Evolutionary conservation across 2,113 vertebrate species (phyloP), one percentile per base, ranked within the genome.

Genomic region (Eretmochelys imbricata): DNA sequence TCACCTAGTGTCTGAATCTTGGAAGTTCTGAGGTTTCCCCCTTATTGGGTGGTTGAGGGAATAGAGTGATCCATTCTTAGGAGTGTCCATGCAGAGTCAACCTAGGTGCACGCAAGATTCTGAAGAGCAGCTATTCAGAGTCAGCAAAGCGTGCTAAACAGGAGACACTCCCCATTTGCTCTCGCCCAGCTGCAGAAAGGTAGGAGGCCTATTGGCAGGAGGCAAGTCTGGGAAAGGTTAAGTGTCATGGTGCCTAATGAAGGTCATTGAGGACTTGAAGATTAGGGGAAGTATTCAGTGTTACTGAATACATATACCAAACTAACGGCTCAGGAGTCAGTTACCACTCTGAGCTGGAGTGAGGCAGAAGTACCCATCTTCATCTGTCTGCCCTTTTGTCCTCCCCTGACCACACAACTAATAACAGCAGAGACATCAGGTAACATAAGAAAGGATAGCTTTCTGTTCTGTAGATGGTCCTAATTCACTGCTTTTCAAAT

Each of bases 401-500:
- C 48, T 29, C 10, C 8, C n/a, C 38, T 57, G 22, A 75, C 69
- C 20, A n/a, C 69, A 10, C 49, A 42, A 22, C 2, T 13, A 14
- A 2, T 69, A 57, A 91, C 22, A 87, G 19, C 84, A 42, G 14
- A 88, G 48, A 11, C 59, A 42, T 42, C 42, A 42, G 42, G 42
- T 42, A 42, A 42, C 42, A 2, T 5, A 90, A 35, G 46, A 85
- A 91, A 89, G 53, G 35, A 72, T 2, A 69, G 0, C 14, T 51
- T 10, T 69, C 62, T 65, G 35, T n/a, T 65, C 62, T 88, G 6
- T n/a, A 91, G 42, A 2, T 4, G 0, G 53, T 57, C 25, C 7
- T 91, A 31, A 82, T 42, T 65, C 35, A 22, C 85, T 10, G 42
- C n/a, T 84, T 94, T 91, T 82, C 82, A 85, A 94, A 93, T 50